Evolutionary conservation across 2,888 invertebrate species (phyloP).

Genomic region (Meiosimyza platycephala): DNA sequence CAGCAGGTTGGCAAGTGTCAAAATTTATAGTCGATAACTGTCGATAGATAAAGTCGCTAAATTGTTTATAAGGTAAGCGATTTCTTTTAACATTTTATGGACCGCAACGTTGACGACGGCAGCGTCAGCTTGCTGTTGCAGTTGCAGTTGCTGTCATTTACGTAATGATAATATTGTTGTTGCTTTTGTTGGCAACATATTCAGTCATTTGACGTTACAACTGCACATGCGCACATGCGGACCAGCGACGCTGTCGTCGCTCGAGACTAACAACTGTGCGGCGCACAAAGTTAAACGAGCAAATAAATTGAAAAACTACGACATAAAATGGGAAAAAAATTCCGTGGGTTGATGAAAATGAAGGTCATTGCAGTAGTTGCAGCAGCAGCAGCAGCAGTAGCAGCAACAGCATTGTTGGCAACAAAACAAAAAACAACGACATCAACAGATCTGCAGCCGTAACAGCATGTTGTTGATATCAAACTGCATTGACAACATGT

Average conservation of each 20-base stretch:
- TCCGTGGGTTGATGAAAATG: conserved; percentile 37
- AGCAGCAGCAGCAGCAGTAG: conserved; percentile 13
- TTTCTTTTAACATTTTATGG: neutral
- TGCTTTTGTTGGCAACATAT: conserved; percentile 43
- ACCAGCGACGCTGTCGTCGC: neutral
- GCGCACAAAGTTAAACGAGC: neutral
- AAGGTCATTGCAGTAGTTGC: conserved; percentile 19
- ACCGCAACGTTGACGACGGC: conserved; percentile 5
- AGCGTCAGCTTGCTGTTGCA: conserved; percentile 15
- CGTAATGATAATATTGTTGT: neutral
- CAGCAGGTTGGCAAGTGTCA: conserved; percentile 20
- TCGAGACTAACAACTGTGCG: conserved; percentile 10
- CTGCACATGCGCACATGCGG: conserved; percentile 27
- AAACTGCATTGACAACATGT: conserved; percentile 14
- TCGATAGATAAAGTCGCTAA: conserved; percentile 25
- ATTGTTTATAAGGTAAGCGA: conserved; percentile 20
- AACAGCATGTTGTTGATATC: conserved; percentile 19
- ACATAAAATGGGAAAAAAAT: conserved; percentile 28
- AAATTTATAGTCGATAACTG: conserved; percentile 31
- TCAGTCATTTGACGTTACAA: conserved; percentile 47
- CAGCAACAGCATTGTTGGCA: conserved; percentile 17
- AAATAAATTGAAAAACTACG: conserved; percentile 6
- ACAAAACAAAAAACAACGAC: conserved; percentile 5
- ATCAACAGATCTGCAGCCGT: conserved; percentile 8
- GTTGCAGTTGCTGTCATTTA: conserved; percentile 24